Evolutionary conservation across 2,113 vertebrate genomes (phyloP), one percentile per base, ranked within the genome.

Genomic region (Nesospiza acunhae): DNA sequence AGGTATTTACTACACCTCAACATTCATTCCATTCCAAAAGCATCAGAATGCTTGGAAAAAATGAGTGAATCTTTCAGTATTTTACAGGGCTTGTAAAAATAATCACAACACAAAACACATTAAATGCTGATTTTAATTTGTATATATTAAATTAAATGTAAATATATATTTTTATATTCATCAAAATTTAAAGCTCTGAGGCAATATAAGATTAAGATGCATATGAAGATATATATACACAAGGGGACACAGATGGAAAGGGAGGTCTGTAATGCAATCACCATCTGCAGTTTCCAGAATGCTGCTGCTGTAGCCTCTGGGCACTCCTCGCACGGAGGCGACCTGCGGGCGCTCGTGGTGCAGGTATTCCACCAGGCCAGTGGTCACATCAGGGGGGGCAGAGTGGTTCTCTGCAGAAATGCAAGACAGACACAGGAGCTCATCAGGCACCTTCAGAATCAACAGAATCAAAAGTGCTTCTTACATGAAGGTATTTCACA

Each of bases 381-480:
- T 98, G 90, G 99, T 99, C 96, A 99, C 99, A 20, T 99, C 99
- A 5, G 99, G 99, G 77, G 99, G 99, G 11, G 99, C 98, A 59
- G 98, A 97, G 97, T 98, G 98, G 97, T 99, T 98, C 97, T 99
- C 99, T 99, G 98, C 77, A 96, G 93, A 90, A 97, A 97, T 49
- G 88, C 96, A 96, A 98, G 76, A 97, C 52, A 93, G 21, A 78
- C 3, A 87, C 0, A 4, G 42, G 10, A 89, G 28, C 39, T 81
- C 60, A 84, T 92, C 30, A 95, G 66, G 52, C 56, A 62, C 10
- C 15, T 47, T 30, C 75, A 60, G 35, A 44, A 59, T 22, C 66
- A 83, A 14, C 21, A 73, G 1, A 35, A 41, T 9, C 26, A 10
- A 77, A 55, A 35, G 0, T 37, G 46, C 35, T 75, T 62, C 58